Base-by-base conservation (phyloP, 2,113 vertebrate species). In the Mormyrus lacerda region DNA sequence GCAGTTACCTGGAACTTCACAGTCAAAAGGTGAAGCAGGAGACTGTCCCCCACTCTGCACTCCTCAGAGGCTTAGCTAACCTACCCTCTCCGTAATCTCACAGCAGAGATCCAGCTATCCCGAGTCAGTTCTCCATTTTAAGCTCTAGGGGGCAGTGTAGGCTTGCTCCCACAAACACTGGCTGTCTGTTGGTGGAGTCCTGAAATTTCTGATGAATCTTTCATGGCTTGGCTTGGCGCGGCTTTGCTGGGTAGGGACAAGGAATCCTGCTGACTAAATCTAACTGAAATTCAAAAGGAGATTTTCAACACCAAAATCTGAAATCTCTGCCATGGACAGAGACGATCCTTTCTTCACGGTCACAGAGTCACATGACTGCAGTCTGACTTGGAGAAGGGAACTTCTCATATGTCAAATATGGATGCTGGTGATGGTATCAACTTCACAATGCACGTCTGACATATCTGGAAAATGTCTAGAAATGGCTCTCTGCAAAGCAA, bases 141-240 rank as follows among this genome's bases (percentile, higher is more conserved):
- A 47, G 21, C 91, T 90, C 48, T 35, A 91, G 91, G 89, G 89
- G 91, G 90, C 91, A 91, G 85, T 89, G 69, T 45, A 90, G 73
- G 85, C 27, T 87, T 89, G 61, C 45, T 42, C n/a, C 19, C 86
- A 31, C 24, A 21, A 0, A 85, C 82, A 39, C 15, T 42, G 39
- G 76, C 51, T 42, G 65, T 48, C 21, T 21, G 19, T 19, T 65
- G 21, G 65, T 45, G 45, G 24, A 50, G 13, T 69, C 27, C 53
- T 31, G 9, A 21, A 48, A 65, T 61, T 39, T 51, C 17, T n/a
- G 58, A 51, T 82, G 76, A 88, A 79, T 35, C 50, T 79, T 76
- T 4, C 19, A 87, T 53, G 65, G 87, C 90, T 58, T 21, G 65
- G 87, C 79, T 47, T n/a, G 39, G 44, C 17, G 13, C 55, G 7